Evolutionary conservation across 2,797 vertebrate species (phyloP).

Genomic region (Typhlichthys subterraneus): DNA sequence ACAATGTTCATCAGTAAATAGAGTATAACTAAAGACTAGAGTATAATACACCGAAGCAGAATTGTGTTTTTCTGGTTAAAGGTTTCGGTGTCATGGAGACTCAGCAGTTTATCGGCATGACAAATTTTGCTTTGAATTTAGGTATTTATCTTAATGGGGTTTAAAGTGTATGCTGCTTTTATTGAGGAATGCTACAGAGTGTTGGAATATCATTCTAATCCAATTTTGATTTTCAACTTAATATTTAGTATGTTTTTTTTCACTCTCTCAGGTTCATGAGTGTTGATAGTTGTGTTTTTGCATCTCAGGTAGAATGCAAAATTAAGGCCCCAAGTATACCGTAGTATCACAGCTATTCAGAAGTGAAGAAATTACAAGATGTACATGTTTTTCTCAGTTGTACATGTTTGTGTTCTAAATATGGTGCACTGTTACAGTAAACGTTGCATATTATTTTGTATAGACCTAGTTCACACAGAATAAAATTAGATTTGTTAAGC

Average conservation of each 20-base stretch:
- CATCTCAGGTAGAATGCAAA: conserved; percentile 99
- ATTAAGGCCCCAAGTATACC: conserved; percentile 80
- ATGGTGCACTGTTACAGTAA: conserved; percentile 93
- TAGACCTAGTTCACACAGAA: conserved; percentile 86
- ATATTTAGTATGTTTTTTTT: conserved; percentile 73
- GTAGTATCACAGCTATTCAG: conserved; percentile 68
- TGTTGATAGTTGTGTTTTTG: conserved; percentile 90
- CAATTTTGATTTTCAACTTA: conserved; percentile 42
- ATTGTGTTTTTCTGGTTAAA: conserved; percentile 28
- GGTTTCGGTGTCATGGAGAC: conserved; percentile 55
- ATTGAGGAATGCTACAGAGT: conserved; percentile 22
- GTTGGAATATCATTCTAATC: conserved; percentile 40
- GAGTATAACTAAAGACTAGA: conserved; percentile 32
- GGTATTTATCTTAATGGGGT: conserved; percentile 58
- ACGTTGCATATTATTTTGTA: conserved; percentile 98
- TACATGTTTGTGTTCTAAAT: conserved; percentile 94
- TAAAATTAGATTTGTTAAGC: conserved; percentile 84
- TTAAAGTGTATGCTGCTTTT: conserved; percentile 42
- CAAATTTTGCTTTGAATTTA: conserved; percentile 66
- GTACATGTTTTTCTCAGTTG: conserved; percentile 89
- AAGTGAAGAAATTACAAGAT: conserved; percentile 77
- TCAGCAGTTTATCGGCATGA: conserved; percentile 49
- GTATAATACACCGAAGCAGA: conserved; percentile 20
- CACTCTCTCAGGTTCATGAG: conserved; percentile 98
- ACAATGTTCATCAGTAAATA: conserved; percentile 39